Percentiles rank a stretch among this genome's conserved stretches.
Conservation (phyloP, 2,888 invertebrate species). For the Erebia aethiops region DNA sequence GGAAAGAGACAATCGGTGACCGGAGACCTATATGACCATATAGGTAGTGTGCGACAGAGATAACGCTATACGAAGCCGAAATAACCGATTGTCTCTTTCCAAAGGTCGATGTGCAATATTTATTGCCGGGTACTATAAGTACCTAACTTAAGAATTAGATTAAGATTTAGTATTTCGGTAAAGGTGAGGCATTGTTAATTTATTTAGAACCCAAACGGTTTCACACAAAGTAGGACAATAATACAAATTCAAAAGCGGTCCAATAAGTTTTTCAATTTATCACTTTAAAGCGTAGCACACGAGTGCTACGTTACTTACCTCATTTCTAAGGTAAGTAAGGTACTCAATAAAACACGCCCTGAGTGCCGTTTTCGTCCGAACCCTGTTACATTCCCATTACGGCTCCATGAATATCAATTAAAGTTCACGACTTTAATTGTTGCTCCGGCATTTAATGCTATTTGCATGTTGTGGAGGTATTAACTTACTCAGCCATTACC, state of each 20-base stretch:
- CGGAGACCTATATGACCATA: no score
- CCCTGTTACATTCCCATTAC: constrained; percentile 54
- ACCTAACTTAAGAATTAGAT: no score
- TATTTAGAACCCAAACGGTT: not conserved
- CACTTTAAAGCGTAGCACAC: constrained; percentile 5
- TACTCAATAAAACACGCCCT: constrained; percentile 28
- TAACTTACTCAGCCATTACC: constrained; percentile 60
- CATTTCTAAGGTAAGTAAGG: constrained; percentile 9
- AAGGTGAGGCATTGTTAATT: not conserved
- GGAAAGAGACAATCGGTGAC: no score
- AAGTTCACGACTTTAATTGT: constrained; percentile 70
- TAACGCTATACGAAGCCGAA: no score
- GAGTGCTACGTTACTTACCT: not conserved
- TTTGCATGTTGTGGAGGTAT: constrained; percentile 68
- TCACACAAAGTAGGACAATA: not conserved
- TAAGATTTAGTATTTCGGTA: not conserved
- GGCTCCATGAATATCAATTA: constrained; percentile 72
- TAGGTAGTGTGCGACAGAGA: no score
- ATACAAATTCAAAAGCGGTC: not conserved
- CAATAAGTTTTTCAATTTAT: constrained; percentile 16
- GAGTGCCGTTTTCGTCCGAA: constrained; percentile 31
- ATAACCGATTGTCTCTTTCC: no score
- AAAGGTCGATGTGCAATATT: no score
- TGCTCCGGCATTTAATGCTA: constrained; percentile 67
- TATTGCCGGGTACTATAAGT: no score